Conservation (phyloP, 2,113 vertebrate species). For the Psammodynastes pulverulentus region DNA sequence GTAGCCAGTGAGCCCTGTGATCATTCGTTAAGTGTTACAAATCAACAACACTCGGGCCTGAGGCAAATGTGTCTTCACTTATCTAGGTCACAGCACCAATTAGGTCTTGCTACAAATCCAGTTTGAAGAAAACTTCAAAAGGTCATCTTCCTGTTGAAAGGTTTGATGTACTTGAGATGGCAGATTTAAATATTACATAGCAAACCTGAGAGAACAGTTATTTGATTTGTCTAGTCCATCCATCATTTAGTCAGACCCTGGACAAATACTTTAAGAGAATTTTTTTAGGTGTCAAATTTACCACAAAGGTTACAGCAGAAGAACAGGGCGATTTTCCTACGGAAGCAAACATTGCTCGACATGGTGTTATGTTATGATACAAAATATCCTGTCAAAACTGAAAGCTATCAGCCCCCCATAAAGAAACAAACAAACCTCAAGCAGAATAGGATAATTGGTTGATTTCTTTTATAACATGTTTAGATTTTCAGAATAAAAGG, state of each 20-base stretch:
- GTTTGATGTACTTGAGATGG: slow-evolving; percentile 23
- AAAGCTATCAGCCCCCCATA: background rate
- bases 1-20: background rate
- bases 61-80: background rate
- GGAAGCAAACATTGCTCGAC: background rate
- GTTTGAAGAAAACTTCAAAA: background rate
- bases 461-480: background rate
- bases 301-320: background rate
- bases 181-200: slow-evolving; percentile 39
- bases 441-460: background rate
- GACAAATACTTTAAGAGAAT: slow-evolving; percentile 46
- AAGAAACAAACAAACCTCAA: background rate
- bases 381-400: background rate
- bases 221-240: slow-evolving; percentile 54
- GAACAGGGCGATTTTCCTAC: background rate
- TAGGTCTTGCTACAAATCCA: slow-evolving; percentile 6
- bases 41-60: background rate
- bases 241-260: slow-evolving; percentile 45
- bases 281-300: slow-evolving; percentile 33
- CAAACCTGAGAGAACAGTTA: slow-evolving; percentile 46
- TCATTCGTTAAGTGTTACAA: background rate
- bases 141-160: background rate
- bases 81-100: background rate
- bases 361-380: background rate
- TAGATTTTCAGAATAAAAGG: background rate